Evolutionary conservation across 2,113 vertebrate species (phyloP).

Genomic region (Mandrillus leucophaeus): DNA sequence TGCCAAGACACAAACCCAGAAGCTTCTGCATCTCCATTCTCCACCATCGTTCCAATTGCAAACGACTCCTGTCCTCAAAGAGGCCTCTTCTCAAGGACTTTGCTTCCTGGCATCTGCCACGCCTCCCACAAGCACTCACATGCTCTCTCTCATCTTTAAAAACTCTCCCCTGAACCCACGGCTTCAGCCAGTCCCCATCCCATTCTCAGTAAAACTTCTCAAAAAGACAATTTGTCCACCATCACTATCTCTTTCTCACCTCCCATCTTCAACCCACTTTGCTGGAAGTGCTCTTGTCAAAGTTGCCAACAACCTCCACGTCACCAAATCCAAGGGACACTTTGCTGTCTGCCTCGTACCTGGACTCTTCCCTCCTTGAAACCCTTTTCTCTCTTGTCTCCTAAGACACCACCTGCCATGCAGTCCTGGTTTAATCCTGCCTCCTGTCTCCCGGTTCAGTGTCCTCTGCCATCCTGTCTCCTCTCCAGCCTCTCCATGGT

Average conservation of each 20-base stretch:
- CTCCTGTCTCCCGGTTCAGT: background rate
- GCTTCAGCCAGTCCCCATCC: background rate
- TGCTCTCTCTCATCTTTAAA: background rate
- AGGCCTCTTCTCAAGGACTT: background rate
- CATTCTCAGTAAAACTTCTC: background rate
- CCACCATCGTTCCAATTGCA: fast-evolving
- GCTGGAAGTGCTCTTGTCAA: background rate
- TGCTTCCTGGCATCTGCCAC: background rate
- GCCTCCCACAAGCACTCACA: background rate
- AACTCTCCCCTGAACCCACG: background rate
- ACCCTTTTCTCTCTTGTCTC: background rate
- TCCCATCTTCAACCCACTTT: background rate
- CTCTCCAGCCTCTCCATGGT: background rate
- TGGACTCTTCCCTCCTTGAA: background rate
- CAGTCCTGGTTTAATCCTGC: background rate
- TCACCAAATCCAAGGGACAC: background rate
- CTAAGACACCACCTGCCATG: background rate
- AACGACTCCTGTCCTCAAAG: background rate
- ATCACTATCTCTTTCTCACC: background rate
- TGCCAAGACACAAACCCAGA: background rate
- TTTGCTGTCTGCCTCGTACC: background rate
- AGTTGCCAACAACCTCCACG: background rate
- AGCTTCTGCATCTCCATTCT: background rate
- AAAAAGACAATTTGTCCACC: background rate
- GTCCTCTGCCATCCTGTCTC: background rate